Evolutionary conservation across 2,797 vertebrate genomes (phyloP).

Genomic region (Tamandua tetradactyla): DNA sequence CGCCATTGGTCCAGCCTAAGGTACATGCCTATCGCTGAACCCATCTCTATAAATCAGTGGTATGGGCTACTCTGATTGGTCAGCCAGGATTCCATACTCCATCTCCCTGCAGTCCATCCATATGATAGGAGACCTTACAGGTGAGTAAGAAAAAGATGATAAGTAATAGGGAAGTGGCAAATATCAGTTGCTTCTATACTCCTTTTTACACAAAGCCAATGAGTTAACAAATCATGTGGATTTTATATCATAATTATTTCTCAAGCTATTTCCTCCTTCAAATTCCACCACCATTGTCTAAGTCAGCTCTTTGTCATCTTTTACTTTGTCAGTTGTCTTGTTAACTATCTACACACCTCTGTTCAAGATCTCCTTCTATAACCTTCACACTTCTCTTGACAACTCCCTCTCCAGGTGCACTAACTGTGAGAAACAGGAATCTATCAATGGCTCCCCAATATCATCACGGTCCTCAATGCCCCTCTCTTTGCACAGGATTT

Average conservation of each 20-base stretch:
- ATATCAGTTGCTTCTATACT: background rate
- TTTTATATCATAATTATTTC: background rate
- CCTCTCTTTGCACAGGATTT: background rate
- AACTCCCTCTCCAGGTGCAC: background rate
- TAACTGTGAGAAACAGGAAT: background rate
- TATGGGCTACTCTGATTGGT: background rate
- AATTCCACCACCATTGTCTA: background rate
- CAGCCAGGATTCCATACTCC: background rate
- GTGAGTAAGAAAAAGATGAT: background rate
- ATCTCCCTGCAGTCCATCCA: accelerated
- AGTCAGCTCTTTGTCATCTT: background rate
- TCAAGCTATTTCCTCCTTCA: background rate
- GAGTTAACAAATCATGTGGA: background rate
- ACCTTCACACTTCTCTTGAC: background rate
- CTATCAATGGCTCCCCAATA: background rate
- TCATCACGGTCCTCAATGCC: background rate
- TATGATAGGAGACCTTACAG: background rate
- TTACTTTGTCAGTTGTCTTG: background rate
- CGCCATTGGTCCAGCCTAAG: no score
- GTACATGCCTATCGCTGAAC: accelerated
- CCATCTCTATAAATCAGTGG: background rate
- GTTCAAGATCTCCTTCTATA: background rate
- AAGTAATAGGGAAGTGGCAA: background rate
- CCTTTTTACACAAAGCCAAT: background rate
- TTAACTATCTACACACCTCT: no score